A percentile compares a stretch with the other conserved stretches of the same genome.
These are phyloP conservation scores for Neocrepidodera transversa DNA, from an alignment of 2,888 invertebrate species.

Conservation along the genomic window DNA sequence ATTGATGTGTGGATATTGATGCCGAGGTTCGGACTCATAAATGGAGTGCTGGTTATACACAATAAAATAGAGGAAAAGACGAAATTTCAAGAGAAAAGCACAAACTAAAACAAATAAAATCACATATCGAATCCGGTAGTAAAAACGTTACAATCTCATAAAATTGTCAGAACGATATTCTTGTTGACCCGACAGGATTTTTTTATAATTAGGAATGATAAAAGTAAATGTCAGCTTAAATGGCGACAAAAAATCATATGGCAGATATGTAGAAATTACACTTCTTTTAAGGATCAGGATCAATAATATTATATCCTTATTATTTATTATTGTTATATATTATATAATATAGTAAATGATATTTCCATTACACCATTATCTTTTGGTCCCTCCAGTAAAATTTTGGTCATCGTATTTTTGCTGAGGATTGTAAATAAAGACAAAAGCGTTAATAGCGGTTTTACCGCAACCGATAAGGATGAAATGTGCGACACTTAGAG, in stretches of 20 bases:
- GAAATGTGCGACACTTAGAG: constrained; percentile 40
- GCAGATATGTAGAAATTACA: too few species aligned
- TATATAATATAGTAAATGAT: too few species aligned
- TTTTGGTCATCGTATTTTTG: constrained; percentile 7
- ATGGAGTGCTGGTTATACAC: constrained; percentile 28
- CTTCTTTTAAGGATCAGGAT: too few species aligned
- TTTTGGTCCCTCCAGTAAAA: neutral
- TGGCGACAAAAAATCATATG: too few species aligned
- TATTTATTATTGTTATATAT: too few species aligned
- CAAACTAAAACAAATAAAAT: constrained; percentile 17
- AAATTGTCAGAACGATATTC: neutral
- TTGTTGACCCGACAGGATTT: too few species aligned
- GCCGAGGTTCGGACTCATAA: constrained; percentile 30
- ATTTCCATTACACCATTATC: too few species aligned
- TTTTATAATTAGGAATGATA: too few species aligned
- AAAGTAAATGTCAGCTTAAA: too few species aligned
- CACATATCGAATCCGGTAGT: neutral
- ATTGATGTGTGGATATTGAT: constrained; percentile 38
- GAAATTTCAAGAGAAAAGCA: constrained; percentile 21
- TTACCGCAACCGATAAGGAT: constrained; percentile 40
- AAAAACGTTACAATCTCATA: neutral
- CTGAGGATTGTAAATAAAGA: constrained; percentile 11
- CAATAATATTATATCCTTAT: too few species aligned
- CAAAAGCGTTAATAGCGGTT: constrained; percentile 24
- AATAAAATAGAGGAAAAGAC: constrained; percentile 27